Base-by-base conservation (phyloP, 2,888 invertebrate genomes). In the Panorpa germanica region DNA sequence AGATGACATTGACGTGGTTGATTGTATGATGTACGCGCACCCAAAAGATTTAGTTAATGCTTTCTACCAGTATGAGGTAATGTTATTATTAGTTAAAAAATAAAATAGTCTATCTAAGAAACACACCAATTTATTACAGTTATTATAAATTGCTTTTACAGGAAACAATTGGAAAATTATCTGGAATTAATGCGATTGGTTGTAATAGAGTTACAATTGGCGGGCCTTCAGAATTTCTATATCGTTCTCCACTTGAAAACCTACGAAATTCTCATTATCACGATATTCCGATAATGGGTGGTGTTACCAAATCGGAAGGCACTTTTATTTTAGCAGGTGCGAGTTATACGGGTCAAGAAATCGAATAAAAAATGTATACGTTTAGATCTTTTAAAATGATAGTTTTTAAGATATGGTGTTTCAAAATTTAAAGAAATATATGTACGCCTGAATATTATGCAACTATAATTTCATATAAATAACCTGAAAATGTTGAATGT, bases 241-340 rank as follows among this genome's bases (percentile, higher is more conserved):
- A 53, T 0, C 44, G 48, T 21, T 49, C 48, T 39, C 53, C 52
- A 2, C 47, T 46, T 2, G 43, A 46, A 11, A 33, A 50, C 17
- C 39, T 49, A 15, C 43, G 45, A 3, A 41, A 2, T 45, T 46
- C 11, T 51, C 43, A 42, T 35, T 52, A 43, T 33, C 46, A 46
- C 2, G 51, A 52, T 35, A 50, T 60, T 14, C 52, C 58, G 1
- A 41, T 59, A 24, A 46, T 61, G 46, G 50, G 51, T 9, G 61
- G 61, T 3, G 50, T 55, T 7, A 57, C 58, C 0, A 52, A 54
- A 37, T 50, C 59, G 35, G 61, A 61, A 38, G 61, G 61, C 2
- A 45, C 53, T 9, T 57, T 55, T 39, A 41, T 54, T 11, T 37
- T 57, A 28, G 53, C 53, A 33, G 42, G 61, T 59, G 40, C 43